A percentile compares a stretch with the other conserved stretches of the same genome.
Evolutionary conservation across 2,888 invertebrate genomes (phyloP).

Genomic region (Scelioninae gen. 1): DNA sequence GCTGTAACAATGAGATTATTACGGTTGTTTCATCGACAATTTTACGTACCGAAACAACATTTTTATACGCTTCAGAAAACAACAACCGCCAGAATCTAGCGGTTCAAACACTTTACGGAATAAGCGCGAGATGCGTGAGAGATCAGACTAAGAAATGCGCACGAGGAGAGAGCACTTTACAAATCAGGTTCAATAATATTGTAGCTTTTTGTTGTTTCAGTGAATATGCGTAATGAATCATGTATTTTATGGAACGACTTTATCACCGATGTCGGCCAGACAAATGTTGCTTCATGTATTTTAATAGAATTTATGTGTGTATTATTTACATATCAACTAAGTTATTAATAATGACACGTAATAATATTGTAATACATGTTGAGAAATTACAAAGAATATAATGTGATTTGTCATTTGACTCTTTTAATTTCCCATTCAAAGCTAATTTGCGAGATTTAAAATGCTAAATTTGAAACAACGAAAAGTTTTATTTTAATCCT

Average conservation of each 20-base stretch:
- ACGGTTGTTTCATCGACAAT: conserved; percentile 54
- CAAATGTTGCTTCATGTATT: conserved; percentile 5
- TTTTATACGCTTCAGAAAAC: conserved; percentile 49
- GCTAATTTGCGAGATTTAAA: too few relatives aligned
- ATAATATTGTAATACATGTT: not conserved
- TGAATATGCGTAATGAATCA: conserved; percentile 36
- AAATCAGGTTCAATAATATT: conserved; percentile 55
- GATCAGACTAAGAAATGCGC: conserved; percentile 34
- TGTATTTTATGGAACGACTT: conserved; percentile 35
- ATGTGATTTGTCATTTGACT: too few relatives aligned
- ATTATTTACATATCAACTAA: not conserved
- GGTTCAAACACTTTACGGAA: conserved; percentile 48
- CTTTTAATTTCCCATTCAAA: too few relatives aligned
- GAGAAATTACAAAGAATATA: not conserved
- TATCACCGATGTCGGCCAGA: conserved; percentile 10
- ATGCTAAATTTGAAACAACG: too few relatives aligned
- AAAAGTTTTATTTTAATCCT: too few relatives aligned
- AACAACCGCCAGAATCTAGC: conserved; percentile 41
- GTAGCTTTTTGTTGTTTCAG: conserved; percentile 22
- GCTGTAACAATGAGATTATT: conserved; percentile 65
- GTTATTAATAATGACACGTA: not conserved
- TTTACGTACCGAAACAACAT: conserved; percentile 54
- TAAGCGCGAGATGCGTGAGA: conserved; percentile 56
- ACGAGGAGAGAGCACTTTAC: conserved; percentile 37
- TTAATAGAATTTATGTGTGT: not conserved